phyloP scores from a whole-genome alignment of 2,797 vertebrate genomes.

The Malurus splendens region DNA sequence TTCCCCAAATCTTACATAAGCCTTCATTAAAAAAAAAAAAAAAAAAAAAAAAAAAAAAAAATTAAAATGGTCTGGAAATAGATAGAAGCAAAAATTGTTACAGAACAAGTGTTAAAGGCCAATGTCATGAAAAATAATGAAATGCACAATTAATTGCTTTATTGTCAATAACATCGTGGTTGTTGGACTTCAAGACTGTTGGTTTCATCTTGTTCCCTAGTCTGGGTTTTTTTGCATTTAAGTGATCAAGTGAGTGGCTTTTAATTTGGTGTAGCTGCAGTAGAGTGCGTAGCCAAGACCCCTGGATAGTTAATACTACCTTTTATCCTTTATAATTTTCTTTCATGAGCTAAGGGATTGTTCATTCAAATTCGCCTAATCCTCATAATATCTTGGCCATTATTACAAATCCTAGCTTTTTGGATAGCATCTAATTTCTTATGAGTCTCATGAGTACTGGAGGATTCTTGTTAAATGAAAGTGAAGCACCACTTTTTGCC shows the following conservation, averaged over 20 bases:
- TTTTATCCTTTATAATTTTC: slow-evolving; percentile 65
- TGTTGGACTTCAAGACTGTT: not conserved
- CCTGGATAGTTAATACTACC: slow-evolving; percentile 42
- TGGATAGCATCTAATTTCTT: slow-evolving; percentile 59
- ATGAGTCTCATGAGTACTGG: slow-evolving; percentile 60
- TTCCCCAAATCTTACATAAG: not conserved
- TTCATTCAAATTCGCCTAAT: slow-evolving; percentile 69
- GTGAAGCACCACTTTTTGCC: slow-evolving; percentile 51
- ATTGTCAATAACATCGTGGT: not conserved
- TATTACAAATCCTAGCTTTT: slow-evolving; percentile 68
- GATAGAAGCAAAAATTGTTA: not conserved
- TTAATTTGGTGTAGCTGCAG: slow-evolving; percentile 44
- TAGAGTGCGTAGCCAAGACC: not conserved
- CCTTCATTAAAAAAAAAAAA: not conserved
- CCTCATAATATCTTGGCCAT: slow-evolving; percentile 63
- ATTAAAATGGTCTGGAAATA: not conserved
- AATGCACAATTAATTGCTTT: not conserved
- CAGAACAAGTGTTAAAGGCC: fast-evolving
- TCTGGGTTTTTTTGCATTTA: not conserved
- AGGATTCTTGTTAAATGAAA: slow-evolving; percentile 64
- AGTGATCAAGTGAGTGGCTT: slow-evolving; percentile 14
- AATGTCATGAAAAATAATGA: not conserved
- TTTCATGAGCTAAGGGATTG: slow-evolving; percentile 67
- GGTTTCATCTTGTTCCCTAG: not conserved
- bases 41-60: not conserved